Base-by-base conservation (phyloP, 2,888 invertebrate genomes). In the Agrochola macilenta region DNA sequence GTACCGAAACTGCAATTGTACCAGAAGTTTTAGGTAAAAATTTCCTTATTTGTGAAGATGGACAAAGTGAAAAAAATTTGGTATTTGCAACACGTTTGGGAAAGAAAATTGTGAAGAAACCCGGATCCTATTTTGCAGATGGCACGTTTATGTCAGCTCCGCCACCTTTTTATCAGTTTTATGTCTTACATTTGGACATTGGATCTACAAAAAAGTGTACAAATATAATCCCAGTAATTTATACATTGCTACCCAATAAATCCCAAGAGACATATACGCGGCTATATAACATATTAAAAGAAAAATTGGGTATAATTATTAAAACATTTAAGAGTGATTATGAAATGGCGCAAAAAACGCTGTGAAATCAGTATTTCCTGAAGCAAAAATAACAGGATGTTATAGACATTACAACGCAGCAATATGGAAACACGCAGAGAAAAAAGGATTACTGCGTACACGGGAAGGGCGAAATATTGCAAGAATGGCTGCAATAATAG, bases 161-260 rank as follows among this genome's bases (percentile, higher is more conserved):
- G 65, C 30, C 35, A 35, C 73, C 76, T 69, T 69, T 43, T 43
- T 79, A 79, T 54, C 79, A 79, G 60, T 73, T 79, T 26, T 76
- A 76, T 69, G 52, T 69, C 7, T n/a, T 80, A 8, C 63, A 75
- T 69, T n/a, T 69, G 23, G 69, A 69, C n/a, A 39, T 75, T n/a
- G 54, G 43, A 20, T 75, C 75, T 23, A 43, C 26, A 54, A 35
- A 65, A 58, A 70, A 70, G 20, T 52, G 17, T 35, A 70, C 70
- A 63, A 74, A 74, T 39, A 74, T 80, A n/a, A 63, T 80, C 20
- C 80, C 80, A 35, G 74, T 64, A 49, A 74, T 78, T 20, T 78
- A 78, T 49, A 57, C 60, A 39, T 65, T 78, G 54, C 35, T 43
- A 43, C 43, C 43, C 43, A 43, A 43, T 43, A 43, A 43, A 43